Conservation (phyloP, 2,888 invertebrate species). For the Aporophyla nigra region DNA sequence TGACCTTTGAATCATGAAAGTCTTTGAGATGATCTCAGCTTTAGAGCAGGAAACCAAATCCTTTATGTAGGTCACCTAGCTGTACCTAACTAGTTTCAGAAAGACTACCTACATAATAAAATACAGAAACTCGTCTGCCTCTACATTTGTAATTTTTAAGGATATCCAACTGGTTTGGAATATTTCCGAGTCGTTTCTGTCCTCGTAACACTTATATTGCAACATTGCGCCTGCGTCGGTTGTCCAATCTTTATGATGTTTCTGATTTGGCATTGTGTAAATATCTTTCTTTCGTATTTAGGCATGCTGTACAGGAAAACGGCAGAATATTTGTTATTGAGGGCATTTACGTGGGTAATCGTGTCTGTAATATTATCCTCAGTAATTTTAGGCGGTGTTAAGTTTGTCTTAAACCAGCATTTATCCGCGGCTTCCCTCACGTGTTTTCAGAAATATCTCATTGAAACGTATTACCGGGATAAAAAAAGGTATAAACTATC, state of each 20-base stretch:
- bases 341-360: not conserved
- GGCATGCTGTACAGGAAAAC: conserved; percentile 2
- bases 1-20: not conserved
- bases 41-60: not conserved
- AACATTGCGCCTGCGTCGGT: conserved; percentile 32
- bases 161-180: conserved; percentile 51
- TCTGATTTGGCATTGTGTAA: conserved; percentile 33
- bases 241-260: conserved; percentile 24
- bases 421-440: no score
- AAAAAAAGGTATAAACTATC: no score
- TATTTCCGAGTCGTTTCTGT: conserved; percentile 22
- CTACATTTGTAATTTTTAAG: conserved; percentile 38
- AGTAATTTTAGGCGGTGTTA: not conserved
- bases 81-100: conserved; percentile 9
- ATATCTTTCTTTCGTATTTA: conserved; percentile 17
- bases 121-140: conserved; percentile 30
- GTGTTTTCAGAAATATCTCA: no score
- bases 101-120: not conserved
- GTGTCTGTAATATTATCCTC: not conserved
- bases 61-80: not conserved
- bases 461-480: no score
- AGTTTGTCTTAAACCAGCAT: no score
- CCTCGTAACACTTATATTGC: conserved; percentile 64
- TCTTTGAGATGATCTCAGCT: not conserved
- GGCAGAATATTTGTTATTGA: not conserved